Evolutionary conservation across 2,888 invertebrate genomes (phyloP).

Genomic region (Sarcophaga caerulescens): DNA sequence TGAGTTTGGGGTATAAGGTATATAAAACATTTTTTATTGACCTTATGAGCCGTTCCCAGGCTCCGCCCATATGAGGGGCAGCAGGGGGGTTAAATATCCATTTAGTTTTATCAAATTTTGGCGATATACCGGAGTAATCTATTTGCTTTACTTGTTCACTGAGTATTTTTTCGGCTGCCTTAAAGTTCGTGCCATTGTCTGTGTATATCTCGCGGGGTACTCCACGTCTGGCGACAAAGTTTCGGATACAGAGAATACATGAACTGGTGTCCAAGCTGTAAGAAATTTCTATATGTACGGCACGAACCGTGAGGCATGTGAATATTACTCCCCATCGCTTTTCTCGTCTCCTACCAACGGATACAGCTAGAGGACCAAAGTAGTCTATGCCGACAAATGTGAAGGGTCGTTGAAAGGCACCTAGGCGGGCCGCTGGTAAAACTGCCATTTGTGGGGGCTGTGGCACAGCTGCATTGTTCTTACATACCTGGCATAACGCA

Average conservation of each 20-base stretch:
- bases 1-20: constrained; percentile 26
- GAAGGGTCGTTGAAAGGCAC: constrained; percentile 62
- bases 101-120: constrained; percentile 44
- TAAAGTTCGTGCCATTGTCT: constrained; percentile 33
- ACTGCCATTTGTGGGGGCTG: constrained; percentile 56
- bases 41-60: constrained; percentile 50
- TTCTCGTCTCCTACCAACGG: constrained; percentile 58
- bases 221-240: constrained; percentile 57
- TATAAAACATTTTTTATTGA: constrained; percentile 56
- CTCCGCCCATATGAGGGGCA: constrained; percentile 64
- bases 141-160: constrained; percentile 7
- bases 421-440: constrained; percentile 59
- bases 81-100: constrained; percentile 62
- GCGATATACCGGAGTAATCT: background rate
- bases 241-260: constrained; percentile 57
- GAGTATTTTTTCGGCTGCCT: constrained; percentile 5
- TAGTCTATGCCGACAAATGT: constrained; percentile 67
- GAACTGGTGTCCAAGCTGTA: constrained; percentile 63
- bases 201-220: constrained; percentile 18
- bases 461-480: constrained; percentile 54
- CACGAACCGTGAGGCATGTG: constrained; percentile 67
- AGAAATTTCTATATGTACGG: constrained; percentile 66
- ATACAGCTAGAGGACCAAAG: constrained; percentile 64
- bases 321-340: constrained; percentile 69
- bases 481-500: constrained; percentile 59